These are phyloP conservation scores for Drosophila helvetica DNA, from an alignment of 2,888 invertebrate species.

Conservation along the genomic window DNA sequence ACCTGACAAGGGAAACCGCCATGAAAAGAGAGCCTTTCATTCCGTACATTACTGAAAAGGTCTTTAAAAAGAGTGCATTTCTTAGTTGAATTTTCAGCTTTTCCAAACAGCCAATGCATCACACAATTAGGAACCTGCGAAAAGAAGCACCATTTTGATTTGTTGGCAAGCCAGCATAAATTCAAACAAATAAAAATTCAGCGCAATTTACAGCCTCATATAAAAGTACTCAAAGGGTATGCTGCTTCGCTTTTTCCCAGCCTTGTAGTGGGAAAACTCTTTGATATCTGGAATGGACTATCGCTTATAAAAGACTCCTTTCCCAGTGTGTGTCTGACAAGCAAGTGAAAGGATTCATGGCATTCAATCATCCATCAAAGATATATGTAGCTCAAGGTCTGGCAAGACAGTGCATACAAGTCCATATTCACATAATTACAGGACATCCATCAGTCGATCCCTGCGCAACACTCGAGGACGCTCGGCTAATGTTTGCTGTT, in stretches of 20 bases:
- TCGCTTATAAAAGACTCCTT: background rate
- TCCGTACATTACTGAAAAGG: too few relatives aligned
- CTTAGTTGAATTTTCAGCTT: background rate
- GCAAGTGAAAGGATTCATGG: background rate
- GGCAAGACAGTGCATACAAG: too few relatives aligned
- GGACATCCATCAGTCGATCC: slow-evolving; percentile 13
- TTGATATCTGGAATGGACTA: background rate
- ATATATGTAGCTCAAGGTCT: background rate
- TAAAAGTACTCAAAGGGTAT: background rate
- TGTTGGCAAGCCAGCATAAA: background rate
- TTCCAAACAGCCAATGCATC: background rate
- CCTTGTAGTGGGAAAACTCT: too few relatives aligned
- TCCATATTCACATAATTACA: background rate
- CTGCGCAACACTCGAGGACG: background rate
- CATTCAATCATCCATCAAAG: background rate
- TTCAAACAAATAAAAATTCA: background rate
- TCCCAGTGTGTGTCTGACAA: too few relatives aligned
- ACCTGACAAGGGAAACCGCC: background rate
- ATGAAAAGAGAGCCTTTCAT: too few relatives aligned
- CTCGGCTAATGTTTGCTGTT: slow-evolving; percentile 27
- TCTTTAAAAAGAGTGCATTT: too few relatives aligned
- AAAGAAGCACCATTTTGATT: background rate
- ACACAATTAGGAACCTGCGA: background rate
- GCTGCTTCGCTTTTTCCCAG: background rate
- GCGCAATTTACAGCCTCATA: background rate